These are phyloP conservation scores for Drosophila pachea DNA, from an alignment of 1,140 invertebrate genomes.

Conservation along the genomic window DNA sequence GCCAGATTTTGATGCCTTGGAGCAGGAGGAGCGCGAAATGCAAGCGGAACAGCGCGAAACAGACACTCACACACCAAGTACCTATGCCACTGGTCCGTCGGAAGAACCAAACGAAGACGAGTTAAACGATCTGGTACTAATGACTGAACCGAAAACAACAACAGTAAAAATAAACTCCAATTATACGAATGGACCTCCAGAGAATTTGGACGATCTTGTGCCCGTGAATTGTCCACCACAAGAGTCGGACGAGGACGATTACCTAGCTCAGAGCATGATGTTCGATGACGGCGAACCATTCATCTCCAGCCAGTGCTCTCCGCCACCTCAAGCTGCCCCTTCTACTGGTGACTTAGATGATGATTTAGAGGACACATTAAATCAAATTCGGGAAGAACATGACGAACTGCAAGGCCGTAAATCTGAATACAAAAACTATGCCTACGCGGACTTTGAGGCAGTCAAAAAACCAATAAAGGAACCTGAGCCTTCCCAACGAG, in stretches of 20 bases:
- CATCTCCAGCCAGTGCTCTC: constrained; percentile 26
- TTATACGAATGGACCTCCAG: constrained; percentile 39
- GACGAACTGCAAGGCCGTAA: constrained; percentile 53
- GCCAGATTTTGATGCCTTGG: constrained; percentile 39
- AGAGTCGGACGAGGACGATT: constrained; percentile 40
- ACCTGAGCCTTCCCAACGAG: constrained; percentile 21
- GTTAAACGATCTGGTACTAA: not conserved
- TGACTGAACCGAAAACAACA: constrained; percentile 3
- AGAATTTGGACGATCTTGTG: constrained; percentile 51
- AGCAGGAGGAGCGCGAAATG: constrained; percentile 54
- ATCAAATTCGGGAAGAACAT: constrained; percentile 59
- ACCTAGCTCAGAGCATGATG: constrained; percentile 53
- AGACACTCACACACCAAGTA: constrained; percentile 9
- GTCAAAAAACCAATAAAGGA: constrained; percentile 20
- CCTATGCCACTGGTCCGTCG: not conserved
- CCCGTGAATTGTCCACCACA: constrained; percentile 20
- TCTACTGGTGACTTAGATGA: constrained; percentile 46
- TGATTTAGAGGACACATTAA: constrained; percentile 62
- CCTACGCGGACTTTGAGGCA: constrained; percentile 57
- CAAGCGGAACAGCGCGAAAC: constrained; percentile 23
- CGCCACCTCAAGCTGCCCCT: not conserved
- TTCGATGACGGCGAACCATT: constrained; percentile 53
- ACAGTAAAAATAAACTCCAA: constrained; percentile 1
- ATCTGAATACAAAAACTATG: constrained; percentile 59
- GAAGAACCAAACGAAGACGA: constrained; percentile 11